Evolutionary conservation across 1,140 invertebrate species (phyloP), one percentile per base, ranked within the genome.

Genomic region (Uloborus diversus): DNA sequence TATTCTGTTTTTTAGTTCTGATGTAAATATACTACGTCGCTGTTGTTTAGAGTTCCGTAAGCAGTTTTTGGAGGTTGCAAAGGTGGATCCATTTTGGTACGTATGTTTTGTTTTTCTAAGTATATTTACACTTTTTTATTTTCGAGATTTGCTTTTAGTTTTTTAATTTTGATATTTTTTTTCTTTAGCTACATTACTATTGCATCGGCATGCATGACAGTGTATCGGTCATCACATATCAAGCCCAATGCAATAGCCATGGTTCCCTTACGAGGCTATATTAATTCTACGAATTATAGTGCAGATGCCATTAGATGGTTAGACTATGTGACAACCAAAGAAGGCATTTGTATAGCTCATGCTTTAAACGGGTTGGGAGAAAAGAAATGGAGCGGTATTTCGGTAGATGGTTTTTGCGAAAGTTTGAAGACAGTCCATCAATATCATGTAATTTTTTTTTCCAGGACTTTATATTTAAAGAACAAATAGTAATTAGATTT

Each of bases 181-280:
- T 17, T n/a, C 7, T 9, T 20, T 20, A 53, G 49, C 7, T 53
- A 53, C 23, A 20, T 53, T 53, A 80, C 78, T n/a, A 33, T 80
- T 9, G 32, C 78, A 20, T 56, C 66, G 28, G 61, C 25, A 61
- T 81, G 79, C 57, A 79, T 53, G 20, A 37, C 33, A 1, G 35
- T 79, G 7, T 81, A 30, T 47, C 20, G 37, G 25, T 4, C 17
- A n/a, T 4, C n/a, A 28, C 37, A 30, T n/a, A 53, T 53, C 20
- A 14, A 53, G 23, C 9, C 49, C 32, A 49, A 81, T 11, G 56
- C 53, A 17, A 81, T 81, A 14, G 80, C 28, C 28, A 59, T 81
- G 13, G 53, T 81, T 20, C 80, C 76, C 9, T 4, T 20, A 14
- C 28, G 23, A 17, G 80, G 80, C 17, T 81, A 81, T 28, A 9